phyloP scores from a whole-genome alignment of 1,140 invertebrate genomes.

The Tetramorium alpestre region DNA sequence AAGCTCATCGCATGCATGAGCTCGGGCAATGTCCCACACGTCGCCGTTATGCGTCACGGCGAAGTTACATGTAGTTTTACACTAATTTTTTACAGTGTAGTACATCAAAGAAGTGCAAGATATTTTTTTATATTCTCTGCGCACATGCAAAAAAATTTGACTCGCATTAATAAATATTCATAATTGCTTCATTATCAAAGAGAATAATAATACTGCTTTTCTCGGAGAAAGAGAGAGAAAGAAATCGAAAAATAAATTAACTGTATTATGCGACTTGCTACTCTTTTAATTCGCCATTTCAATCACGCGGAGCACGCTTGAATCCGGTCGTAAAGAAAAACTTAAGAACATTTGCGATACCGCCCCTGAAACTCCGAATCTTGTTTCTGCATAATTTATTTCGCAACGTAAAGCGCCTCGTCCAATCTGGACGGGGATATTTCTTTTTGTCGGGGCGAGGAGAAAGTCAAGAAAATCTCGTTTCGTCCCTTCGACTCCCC shows the following conservation, averaged over 20 bases:
- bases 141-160: not conserved
- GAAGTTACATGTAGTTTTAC: too few species aligned
- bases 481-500: not conserved
- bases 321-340: slow-evolving; percentile 33
- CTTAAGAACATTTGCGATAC: not conserved
- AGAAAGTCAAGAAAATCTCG: slow-evolving; percentile 45
- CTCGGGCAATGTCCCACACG: too few species aligned
- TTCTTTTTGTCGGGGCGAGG: not conserved
- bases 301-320: slow-evolving; percentile 5
- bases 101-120: not conserved
- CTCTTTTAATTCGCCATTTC: slow-evolving; percentile 26
- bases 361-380: not conserved
- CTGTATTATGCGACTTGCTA: not conserved
- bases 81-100: not conserved
- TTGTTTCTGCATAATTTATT: slow-evolving; percentile 36
- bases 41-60: too few species aligned
- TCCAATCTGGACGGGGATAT: not conserved
- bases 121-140: not conserved
- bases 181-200: not conserved
- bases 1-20: too few species aligned
- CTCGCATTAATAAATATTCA: not conserved
- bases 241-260: slow-evolving; percentile 24
- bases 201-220: not conserved
- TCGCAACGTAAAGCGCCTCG: slow-evolving; percentile 7
- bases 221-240: not conserved